These are phyloP conservation scores for Drosophila neonasuta DNA, from an alignment of 2,888 invertebrate genomes.

Conservation along the genomic window DNA sequence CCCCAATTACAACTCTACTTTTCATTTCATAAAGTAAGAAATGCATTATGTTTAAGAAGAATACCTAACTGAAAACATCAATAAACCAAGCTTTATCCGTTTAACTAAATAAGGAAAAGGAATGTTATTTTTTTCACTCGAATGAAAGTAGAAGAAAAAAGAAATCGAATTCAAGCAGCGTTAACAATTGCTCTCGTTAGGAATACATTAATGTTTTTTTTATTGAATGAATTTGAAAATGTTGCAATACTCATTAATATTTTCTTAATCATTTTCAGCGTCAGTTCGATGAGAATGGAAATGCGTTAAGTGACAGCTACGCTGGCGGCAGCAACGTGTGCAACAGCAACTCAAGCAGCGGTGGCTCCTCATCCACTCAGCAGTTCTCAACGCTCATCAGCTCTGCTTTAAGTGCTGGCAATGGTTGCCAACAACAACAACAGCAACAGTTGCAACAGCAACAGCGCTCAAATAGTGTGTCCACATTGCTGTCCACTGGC, in stretches of 20 bases:
- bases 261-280: slow-evolving; percentile 80
- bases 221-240: too few species aligned
- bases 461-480: slow-evolving; percentile 55
- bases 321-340: slow-evolving; percentile 19
- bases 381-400: neutral
- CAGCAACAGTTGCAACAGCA: slow-evolving; percentile 23
- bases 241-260: neutral
- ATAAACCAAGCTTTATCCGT: too few species aligned
- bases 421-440: slow-evolving; percentile 12
- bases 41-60: too few species aligned
- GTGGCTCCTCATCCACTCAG: neutral
- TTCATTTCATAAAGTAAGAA: too few species aligned
- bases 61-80: too few species aligned
- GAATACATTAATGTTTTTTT: too few species aligned
- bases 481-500: slow-evolving; percentile 58
- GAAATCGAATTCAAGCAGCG: too few species aligned
- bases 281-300: slow-evolving; percentile 90
- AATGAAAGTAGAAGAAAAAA: too few species aligned
- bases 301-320: slow-evolving; percentile 84
- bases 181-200: too few species aligned
- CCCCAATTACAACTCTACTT: too few species aligned
- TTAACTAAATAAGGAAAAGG: too few species aligned
- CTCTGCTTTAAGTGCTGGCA: slow-evolving; percentile 8
- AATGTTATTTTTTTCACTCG: too few species aligned
- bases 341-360: slow-evolving; percentile 11